Evolutionary conservation across 2,888 invertebrate genomes (phyloP).

Genomic region (Stegana nigrithorax): DNA sequence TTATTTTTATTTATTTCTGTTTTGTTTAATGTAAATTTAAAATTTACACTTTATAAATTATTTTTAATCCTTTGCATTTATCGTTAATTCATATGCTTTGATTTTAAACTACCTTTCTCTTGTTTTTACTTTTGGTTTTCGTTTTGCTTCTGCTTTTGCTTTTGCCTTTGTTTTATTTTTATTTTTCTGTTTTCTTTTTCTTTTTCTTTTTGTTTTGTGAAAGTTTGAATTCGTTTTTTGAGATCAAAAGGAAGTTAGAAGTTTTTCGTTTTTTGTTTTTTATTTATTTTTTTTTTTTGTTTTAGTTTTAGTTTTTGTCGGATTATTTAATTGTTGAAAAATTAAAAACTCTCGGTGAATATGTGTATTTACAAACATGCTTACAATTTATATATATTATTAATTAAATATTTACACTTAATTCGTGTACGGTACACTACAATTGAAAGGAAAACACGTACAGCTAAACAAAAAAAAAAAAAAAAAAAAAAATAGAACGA

Average conservation of each 20-base stretch:
- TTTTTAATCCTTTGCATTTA: conserved; percentile 21
- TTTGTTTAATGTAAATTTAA: conserved; percentile 45
- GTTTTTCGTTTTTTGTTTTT: conserved; percentile 22
- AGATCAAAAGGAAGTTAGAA: conserved; percentile 20
- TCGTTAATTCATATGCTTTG: conserved; percentile 17
- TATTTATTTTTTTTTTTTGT: conserved; percentile 21
- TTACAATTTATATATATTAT: not conserved
- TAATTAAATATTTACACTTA: conserved; percentile 3
- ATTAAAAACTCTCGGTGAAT: conserved; percentile 7
- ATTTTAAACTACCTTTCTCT: conserved; percentile 24
- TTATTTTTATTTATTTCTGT: conserved; percentile 26
- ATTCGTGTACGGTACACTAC: no score
- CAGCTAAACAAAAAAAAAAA: conserved; percentile 1
- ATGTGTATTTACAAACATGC: conserved; percentile 24
- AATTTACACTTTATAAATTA: conserved; percentile 50
- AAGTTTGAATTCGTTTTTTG: no score
- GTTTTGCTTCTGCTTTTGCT: conserved; percentile 15
- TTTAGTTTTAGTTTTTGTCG: conserved; percentile 8
- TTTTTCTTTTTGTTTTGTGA: no score
- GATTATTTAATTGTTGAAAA: conserved; percentile 13
- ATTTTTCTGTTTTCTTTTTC: no score
- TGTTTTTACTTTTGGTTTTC: conserved; percentile 19
- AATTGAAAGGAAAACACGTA: not conserved
- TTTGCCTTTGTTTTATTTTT: conserved; percentile 8
- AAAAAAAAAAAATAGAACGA: not conserved